Evolutionary conservation across 2,888 invertebrate species (phyloP), one percentile per base, ranked within the genome.

Genomic region (Pantelozetes paolii): DNA sequence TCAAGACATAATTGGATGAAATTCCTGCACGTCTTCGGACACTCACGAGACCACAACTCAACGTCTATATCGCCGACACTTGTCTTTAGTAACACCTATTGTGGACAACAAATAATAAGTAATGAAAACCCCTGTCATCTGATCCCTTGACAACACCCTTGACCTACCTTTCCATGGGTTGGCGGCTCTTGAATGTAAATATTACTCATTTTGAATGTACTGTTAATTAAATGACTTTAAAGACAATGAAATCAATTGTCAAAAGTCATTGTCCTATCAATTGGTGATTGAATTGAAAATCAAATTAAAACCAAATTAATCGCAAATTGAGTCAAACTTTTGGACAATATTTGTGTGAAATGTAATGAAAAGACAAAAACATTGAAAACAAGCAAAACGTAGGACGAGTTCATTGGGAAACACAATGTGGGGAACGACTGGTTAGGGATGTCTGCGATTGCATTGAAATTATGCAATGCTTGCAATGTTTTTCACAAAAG

Each of bases 161-260:
- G 1, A 78, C 79, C 82, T 86, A 94, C 95, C 86, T 98, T 97
- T 79, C 96, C 98, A 64, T 89, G 87, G 0, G 97, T 93, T 13
- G 94, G 93, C 15, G 98, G 98, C 84, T 98, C 98, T 82, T 94
- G 92, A 80, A 98, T 94, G 81, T 98, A 98, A 82, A 97, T 93
- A 80, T 91, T 97, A 87, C 96, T 97, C 97, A 98, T 98, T 57
- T n/a, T 57, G 11, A 18, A 20, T 11, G 54, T 13, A 18, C 6
- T 50, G 18, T 42, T 50, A 50, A 50, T 6, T 18, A 50, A n/a
- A n/a, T n/a, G n/a, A n/a, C n/a, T n/a, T n/a, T n/a, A n/a, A n/a
- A n/a, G n/a, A n/a, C n/a, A n/a, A n/a, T n/a, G n/a, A n/a, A n/a
- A n/a, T n/a, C n/a, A n/a, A n/a, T n/a, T n/a, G n/a, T n/a, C 50